Conservation (phyloP, 2,888 invertebrate species). For the Hydropsyche betteni region DNA sequence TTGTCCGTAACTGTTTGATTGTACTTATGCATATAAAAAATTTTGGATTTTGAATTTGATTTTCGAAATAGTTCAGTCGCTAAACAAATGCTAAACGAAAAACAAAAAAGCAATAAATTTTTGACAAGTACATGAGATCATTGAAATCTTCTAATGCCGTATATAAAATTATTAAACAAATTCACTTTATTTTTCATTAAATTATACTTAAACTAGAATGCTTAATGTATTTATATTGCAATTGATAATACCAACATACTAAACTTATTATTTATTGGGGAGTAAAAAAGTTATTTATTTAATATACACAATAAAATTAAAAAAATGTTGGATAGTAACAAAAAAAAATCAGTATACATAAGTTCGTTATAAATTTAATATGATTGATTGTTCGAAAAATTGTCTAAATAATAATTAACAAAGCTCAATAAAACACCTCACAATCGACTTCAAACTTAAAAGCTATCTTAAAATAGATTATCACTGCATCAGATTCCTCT, state of each 20-base stretch:
- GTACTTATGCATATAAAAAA: background rate
- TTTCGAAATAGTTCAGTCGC: slow-evolving; percentile 34
- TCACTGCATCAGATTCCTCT: slow-evolving; percentile 40
- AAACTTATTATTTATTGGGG: slow-evolving; percentile 14
- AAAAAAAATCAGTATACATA: slow-evolving; percentile 9
- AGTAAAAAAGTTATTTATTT: slow-evolving; percentile 11
- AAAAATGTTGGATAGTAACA: slow-evolving; percentile 7
- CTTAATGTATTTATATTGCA: slow-evolving; percentile 38
- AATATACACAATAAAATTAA: slow-evolving; percentile 11
- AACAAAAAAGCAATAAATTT: slow-evolving; percentile 33
- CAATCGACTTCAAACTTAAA: slow-evolving; percentile 16
- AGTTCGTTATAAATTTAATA: background rate
- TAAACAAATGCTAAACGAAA: slow-evolving; percentile 32
- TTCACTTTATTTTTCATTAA: slow-evolving; percentile 32
- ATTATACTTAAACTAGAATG: slow-evolving; percentile 32
- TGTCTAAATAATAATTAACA: slow-evolving; percentile 23
- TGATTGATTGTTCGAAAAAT: slow-evolving; percentile 9
- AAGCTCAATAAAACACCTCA: slow-evolving; percentile 24
- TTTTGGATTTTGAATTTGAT: slow-evolving; percentile 23
- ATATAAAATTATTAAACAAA: slow-evolving; percentile 38
- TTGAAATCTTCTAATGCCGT: slow-evolving; percentile 42
- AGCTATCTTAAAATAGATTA: slow-evolving; percentile 38
- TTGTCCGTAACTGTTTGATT: slow-evolving; percentile 4
- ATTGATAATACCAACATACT: slow-evolving; percentile 39
- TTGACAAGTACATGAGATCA: slow-evolving; percentile 51